These are phyloP conservation scores for Accipiter virgatus DNA, from an alignment of 2,113 vertebrate genomes.

Conservation along the genomic window DNA sequence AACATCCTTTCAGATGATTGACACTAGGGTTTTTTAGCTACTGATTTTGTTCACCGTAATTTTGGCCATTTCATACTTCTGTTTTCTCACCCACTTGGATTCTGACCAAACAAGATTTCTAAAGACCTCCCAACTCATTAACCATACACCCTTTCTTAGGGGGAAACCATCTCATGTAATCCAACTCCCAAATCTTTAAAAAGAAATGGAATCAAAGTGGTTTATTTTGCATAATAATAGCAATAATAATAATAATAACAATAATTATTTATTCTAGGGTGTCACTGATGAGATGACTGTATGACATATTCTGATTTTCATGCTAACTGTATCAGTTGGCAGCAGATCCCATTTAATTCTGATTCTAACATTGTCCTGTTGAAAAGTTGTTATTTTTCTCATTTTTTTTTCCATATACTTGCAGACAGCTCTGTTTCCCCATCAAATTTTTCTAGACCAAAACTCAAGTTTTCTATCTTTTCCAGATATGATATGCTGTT, in stretches of 20 bases:
- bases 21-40: neutral
- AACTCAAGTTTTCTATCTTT: neutral
- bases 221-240: neutral
- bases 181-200: neutral
- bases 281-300: neutral
- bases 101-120: neutral
- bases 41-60: neutral
- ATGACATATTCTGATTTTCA: neutral
- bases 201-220: neutral
- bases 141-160: neutral
- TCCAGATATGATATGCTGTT: neutral
- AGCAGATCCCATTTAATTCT: neutral
- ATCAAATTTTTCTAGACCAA: neutral
- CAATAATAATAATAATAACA: neutral
- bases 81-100: neutral
- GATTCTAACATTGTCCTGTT: neutral
- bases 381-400: neutral
- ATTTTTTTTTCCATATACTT: neutral
- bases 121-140: neutral
- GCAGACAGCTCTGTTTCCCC: neutral
- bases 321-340: neutral
- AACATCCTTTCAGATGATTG: neutral
- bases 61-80: neutral
- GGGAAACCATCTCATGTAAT: neutral
- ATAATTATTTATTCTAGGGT: neutral